Percentiles rank a stretch among this genome's conserved stretches.
phyloP scores from a whole-genome alignment of 1,140 invertebrate genomes.

The Procambarus virginalis region DNA sequence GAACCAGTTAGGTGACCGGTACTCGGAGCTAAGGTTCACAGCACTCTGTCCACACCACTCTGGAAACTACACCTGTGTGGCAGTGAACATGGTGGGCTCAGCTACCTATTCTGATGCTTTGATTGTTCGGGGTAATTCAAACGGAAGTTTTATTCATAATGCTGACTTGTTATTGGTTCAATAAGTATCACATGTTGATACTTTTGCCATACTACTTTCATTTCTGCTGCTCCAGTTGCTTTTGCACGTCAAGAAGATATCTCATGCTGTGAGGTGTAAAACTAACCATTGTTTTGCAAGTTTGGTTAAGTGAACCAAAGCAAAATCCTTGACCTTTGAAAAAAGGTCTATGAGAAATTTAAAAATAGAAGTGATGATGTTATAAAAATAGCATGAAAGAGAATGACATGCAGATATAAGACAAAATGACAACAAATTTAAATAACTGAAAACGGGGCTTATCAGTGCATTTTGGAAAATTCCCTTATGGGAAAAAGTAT shows the following conservation, averaged over 20 bases:
- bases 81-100: conserved; percentile 57
- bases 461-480: conserved; percentile 39
- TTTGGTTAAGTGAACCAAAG: neutral
- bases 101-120: conserved; percentile 47
- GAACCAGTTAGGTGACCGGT: conserved; percentile 64
- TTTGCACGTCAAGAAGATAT: conserved; percentile 37
- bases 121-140: conserved; percentile 54
- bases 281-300: conserved; percentile 28
- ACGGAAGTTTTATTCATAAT: conserved; percentile 1
- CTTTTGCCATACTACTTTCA: conserved; percentile 17
- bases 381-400: conserved; percentile 40
- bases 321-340: neutral
- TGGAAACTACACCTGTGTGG: conserved; percentile 77
- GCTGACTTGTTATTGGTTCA: conserved; percentile 9
- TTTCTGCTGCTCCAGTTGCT: conserved; percentile 28
- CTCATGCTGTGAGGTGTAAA: conserved; percentile 17
- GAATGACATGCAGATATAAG: conserved; percentile 27
- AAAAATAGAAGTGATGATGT: conserved; percentile 7
- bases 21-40: conserved; percentile 59
- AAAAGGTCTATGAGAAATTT: neutral
- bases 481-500: neutral
- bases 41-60: conserved; percentile 71
- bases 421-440: conserved; percentile 4
- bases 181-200: conserved; percentile 11
- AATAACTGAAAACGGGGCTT: conserved; percentile 4